phyloP scores from a whole-genome alignment of 2,113 vertebrate genomes.

The Ranitomeya imitator region DNA sequence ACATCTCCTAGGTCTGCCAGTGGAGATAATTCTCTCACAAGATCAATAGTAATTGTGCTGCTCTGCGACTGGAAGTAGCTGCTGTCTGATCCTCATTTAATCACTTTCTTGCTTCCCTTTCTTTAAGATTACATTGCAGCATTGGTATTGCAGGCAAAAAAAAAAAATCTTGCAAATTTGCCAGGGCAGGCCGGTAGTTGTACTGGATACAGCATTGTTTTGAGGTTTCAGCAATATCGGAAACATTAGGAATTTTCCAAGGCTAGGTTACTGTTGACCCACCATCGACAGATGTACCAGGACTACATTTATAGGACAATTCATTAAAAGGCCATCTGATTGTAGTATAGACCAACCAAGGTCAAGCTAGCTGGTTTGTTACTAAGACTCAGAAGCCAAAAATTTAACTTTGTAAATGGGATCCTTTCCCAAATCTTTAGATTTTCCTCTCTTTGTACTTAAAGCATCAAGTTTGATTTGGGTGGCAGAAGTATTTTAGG shows the following conservation, averaged over 20 bases:
- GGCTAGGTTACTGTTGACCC: neutral
- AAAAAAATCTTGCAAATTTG: neutral
- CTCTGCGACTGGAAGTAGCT: constrained; percentile 47
- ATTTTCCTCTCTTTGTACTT: neutral
- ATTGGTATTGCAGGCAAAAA: neutral
- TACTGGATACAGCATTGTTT: neutral
- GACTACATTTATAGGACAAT: neutral
- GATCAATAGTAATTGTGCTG: constrained; percentile 88
- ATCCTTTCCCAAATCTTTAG: neutral
- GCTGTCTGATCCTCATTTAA: constrained; percentile 36
- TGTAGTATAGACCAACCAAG: too few relatives aligned
- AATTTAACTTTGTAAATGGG: neutral
- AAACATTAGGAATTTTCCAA: neutral
- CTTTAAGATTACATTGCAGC: constrained; percentile 30
- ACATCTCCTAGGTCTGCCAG: constrained; percentile 82
- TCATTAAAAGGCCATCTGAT: too few relatives aligned
- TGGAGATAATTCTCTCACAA: constrained; percentile 86
- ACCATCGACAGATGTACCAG: neutral
- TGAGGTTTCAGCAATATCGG: neutral
- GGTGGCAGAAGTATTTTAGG: too few relatives aligned
- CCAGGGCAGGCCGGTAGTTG: neutral
- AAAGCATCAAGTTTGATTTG: neutral
- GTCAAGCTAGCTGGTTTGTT: too few relatives aligned
- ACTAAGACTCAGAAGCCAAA: neutral
- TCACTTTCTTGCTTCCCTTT: constrained; percentile 16